A percentile compares a stretch with the other conserved stretches of the same genome.
Conservation (phyloP, 2,113 vertebrate genomes). For the Collichthys lucidus region DNA sequence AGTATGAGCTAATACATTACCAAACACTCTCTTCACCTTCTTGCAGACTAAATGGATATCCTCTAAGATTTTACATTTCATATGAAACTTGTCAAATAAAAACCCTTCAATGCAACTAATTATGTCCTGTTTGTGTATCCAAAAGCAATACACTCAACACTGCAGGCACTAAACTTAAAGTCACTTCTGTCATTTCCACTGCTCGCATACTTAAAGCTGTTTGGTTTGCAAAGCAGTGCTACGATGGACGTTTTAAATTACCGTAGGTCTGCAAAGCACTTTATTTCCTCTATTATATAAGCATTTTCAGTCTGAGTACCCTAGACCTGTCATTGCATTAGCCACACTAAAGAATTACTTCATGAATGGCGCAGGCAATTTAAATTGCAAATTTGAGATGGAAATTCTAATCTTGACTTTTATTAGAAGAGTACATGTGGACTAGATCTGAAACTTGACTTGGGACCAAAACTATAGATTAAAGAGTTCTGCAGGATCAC, state of each 20-base stretch:
- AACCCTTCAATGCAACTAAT: neutral
- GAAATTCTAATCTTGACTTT: conserved; percentile 32
- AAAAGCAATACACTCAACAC: neutral
- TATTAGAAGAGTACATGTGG: conserved; percentile 15
- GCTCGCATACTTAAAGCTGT: neutral
- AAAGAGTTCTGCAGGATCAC: neutral
- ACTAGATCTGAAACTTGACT: conserved; percentile 29
- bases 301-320: conserved; percentile 30
- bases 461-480: conserved; percentile 10
- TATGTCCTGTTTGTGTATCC: neutral
- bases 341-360: conserved; percentile 38
- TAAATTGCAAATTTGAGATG: conserved; percentile 49
- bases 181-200: neutral
- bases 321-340: conserved; percentile 46
- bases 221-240: conserved; percentile 12
- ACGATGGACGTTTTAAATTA: conserved; percentile 12
- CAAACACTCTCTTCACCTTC: neutral
- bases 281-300: conserved; percentile 8
- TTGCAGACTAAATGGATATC: neutral
- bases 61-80: neutral
- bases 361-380: conserved; percentile 19
- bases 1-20: no score
- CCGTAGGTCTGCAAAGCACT: neutral
- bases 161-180: conserved; percentile 4
- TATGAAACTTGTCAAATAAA: neutral